Percentiles rank a stretch among this genome's conserved stretches.
Evolutionary conservation across 2,797 vertebrate genomes (phyloP).

Genomic region (Eurystomus glaucurus): DNA sequence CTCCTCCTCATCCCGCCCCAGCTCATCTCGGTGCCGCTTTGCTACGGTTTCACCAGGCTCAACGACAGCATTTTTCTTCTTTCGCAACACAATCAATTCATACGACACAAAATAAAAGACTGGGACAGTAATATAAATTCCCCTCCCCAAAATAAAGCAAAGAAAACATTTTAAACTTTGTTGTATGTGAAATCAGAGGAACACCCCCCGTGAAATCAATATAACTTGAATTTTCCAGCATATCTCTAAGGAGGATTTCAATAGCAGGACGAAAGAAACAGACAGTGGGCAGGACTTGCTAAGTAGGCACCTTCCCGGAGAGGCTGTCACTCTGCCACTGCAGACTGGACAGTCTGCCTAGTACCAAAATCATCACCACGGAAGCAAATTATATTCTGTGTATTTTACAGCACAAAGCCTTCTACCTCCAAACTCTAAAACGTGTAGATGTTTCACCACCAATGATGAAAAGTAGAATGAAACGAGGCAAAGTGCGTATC

Average conservation of each 20-base stretch:
- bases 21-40: background rate
- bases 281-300: too few species aligned
- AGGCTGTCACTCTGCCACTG: background rate
- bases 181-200: background rate
- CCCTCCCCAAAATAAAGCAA: background rate
- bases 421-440: background rate
- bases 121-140: background rate
- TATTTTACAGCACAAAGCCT: background rate
- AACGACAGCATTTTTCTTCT: background rate
- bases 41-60: rapidly evolving
- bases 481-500: background rate
- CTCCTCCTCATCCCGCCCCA: rapidly evolving
- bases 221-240: background rate
- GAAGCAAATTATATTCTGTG: background rate
- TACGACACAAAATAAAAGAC: background rate
- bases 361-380: background rate
- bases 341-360: background rate
- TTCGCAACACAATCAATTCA: background rate
- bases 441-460: background rate
- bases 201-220: rapidly evolving
- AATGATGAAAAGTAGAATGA: rapidly evolving
- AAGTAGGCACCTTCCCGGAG: background rate
- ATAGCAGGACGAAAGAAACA: background rate
- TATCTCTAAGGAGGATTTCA: background rate
- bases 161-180: background rate